Conservation (phyloP, 2,888 invertebrate species). For the Helicoverpa assulta region DNA sequence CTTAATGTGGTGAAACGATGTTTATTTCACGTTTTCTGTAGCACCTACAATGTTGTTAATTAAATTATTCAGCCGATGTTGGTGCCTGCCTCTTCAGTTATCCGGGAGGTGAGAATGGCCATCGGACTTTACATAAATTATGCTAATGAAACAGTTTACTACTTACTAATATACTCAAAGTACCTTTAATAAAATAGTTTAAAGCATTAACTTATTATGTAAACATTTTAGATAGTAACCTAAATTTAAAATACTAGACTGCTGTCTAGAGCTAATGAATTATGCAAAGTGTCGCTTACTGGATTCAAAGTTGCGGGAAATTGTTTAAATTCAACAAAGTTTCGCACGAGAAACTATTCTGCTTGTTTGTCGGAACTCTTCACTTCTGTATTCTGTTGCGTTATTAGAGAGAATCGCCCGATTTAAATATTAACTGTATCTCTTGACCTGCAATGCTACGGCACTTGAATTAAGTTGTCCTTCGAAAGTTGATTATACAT, state of each 20-base stretch:
- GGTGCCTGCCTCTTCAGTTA: conserved; percentile 30
- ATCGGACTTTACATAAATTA: conserved; percentile 33
- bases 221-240: conserved; percentile 27
- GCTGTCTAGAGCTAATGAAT: conserved; percentile 47
- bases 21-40: conserved; percentile 40
- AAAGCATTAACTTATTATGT: conserved; percentile 15
- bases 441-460: conserved; percentile 72
- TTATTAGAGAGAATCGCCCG: conserved; percentile 67
- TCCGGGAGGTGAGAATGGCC: conserved; percentile 16
- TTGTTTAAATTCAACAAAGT: conserved; percentile 62
- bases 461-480: conserved; percentile 75
- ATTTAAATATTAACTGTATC: conserved; percentile 82
- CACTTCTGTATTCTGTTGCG: conserved; percentile 73
- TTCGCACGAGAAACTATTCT: conserved; percentile 50
- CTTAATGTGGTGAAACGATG: conserved; percentile 50
- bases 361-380: conserved; percentile 62
- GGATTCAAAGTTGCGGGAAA: conserved; percentile 47
- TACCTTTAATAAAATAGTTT: conserved; percentile 16
- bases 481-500: conserved; percentile 49
- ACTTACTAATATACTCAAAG: conserved; percentile 7
- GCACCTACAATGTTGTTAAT: conserved; percentile 41
- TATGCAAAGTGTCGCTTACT: conserved; percentile 48
- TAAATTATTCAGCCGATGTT: conserved; percentile 42
- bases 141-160: conserved; percentile 31
- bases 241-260: conserved; percentile 40